Conservation (phyloP, 2,113 vertebrate genomes). For the Marcusenius ussheri region DNA sequence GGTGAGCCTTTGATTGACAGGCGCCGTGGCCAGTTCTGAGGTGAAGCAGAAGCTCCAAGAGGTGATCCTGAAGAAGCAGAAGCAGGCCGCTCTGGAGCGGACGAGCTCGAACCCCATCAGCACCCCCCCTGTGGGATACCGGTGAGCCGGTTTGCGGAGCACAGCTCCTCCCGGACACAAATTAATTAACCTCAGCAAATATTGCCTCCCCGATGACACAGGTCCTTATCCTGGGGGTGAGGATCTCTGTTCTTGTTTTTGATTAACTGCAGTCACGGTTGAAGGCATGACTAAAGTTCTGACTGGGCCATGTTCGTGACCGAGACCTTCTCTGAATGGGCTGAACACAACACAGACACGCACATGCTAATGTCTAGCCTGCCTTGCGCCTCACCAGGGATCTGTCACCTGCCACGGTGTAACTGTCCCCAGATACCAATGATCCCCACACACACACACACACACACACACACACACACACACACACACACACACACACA, state of each 20-base stretch:
- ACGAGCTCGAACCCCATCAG: slow-evolving; percentile 62
- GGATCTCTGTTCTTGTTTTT: neutral
- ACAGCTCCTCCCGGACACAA: neutral
- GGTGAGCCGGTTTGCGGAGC: slow-evolving; percentile 48
- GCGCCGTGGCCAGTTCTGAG: slow-evolving; percentile 78
- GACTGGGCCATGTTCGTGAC: neutral
- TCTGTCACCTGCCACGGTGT: neutral
- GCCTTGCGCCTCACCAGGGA: neutral
- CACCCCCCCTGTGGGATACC: slow-evolving; percentile 62
- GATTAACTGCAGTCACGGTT: neutral
- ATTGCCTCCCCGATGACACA: neutral
- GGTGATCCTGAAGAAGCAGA: slow-evolving; percentile 85
- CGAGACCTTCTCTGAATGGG: neutral
- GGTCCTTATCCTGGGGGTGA: neutral
- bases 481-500: neutral
- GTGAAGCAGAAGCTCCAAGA: slow-evolving; percentile 85
- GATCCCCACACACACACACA: neutral
- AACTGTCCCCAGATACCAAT: neutral
- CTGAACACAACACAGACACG: neutral
- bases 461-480: neutral
- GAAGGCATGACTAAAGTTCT: neutral
- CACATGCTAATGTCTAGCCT: neutral
- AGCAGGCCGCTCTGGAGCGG: slow-evolving; percentile 78
- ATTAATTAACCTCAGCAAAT: neutral
- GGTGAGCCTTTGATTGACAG: slow-evolving; percentile 46